Evolutionary conservation across 2,888 invertebrate species (phyloP), one percentile per base, ranked within the genome.

Genomic region (Alviniconcha strummeri): DNA sequence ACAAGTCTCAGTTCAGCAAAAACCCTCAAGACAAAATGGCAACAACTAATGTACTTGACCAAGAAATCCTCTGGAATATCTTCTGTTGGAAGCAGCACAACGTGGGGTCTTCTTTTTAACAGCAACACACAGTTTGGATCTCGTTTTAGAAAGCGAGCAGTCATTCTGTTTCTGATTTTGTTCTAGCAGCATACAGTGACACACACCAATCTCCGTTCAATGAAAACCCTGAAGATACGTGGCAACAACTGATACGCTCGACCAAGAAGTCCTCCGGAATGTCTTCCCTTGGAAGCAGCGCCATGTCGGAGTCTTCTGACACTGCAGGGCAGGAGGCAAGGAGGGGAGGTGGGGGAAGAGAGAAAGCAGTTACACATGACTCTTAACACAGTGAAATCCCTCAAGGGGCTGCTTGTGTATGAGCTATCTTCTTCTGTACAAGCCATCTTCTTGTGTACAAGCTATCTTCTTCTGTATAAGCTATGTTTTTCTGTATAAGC

Each of bases 241-340:
- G 72, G 60, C 89, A 90, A 83, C 90, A 90, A 7, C 80, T 17
- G 19, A 84, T 81, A 78, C 91, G 91, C 67, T 89, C 88, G 0
- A 86, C 76, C 15, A 91, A 56, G 80, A 91, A 91, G n/a, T 85
- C 81, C 1, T 74, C 69, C 8, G 91, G 90, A 13, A 91, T 88
- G 11, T 88, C 86, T n/a, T 86, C 81, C 72, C 78, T 83, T 6
- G 69, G 36, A 55, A 87, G 87, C 69, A 85, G 71, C 67, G 83
- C 52, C 13, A 76, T 79, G 13, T 85, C 76, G 11, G 57, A 5
- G 6, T n/a, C 76, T 3, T 82, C 56, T 17, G 60, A 78, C 11
- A 72, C 84, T 83, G 71, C 15, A 75, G 15, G 80, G 74, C 2
- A 36, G 36, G 36, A 36, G 36, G 36, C n/a, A n/a, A 3, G 36